Percentiles rank a stretch among this genome's conserved stretches.
phyloP scores from a whole-genome alignment of 2,888 invertebrate genomes.

The Cremastinae sp. region DNA sequence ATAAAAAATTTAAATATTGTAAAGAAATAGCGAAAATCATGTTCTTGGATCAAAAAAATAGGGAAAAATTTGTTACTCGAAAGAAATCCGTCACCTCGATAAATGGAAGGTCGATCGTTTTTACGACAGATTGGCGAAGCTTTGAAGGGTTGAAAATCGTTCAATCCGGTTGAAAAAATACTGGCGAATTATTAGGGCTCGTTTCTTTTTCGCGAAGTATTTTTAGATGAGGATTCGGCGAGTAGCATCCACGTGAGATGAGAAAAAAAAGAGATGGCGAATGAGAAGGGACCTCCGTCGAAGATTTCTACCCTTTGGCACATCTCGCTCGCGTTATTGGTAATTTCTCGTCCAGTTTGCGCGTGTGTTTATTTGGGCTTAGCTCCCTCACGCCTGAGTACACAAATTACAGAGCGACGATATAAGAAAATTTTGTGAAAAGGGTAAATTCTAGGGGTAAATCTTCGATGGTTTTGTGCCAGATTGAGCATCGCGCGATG shows the following conservation, averaged over 20 bases:
- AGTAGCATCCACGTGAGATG: neutral
- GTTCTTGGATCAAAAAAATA: too few relatives aligned
- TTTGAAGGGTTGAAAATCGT: constrained; percentile 21
- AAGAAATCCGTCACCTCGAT: too few relatives aligned
- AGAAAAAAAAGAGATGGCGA: constrained; percentile 14
- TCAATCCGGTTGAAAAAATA: constrained; percentile 4
- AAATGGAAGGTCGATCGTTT: constrained; percentile 5
- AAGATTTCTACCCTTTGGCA: constrained; percentile 27
- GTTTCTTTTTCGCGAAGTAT: constrained; percentile 31
- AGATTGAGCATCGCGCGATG: too few relatives aligned
- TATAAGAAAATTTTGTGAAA: constrained; percentile 49
- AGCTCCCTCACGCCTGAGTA: constrained; percentile 46
- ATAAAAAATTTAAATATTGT: too few relatives aligned
- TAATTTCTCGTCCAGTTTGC: constrained; percentile 8
- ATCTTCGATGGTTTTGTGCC: too few relatives aligned
- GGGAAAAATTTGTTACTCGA: too few relatives aligned
- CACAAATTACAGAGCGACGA: constrained; percentile 60
- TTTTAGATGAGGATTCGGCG: constrained; percentile 12
- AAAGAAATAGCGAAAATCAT: too few relatives aligned
- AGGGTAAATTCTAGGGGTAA: too few relatives aligned
- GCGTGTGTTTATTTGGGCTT: constrained; percentile 33
- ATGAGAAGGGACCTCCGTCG: neutral
- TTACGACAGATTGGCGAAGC: neutral
- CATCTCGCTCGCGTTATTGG: neutral
- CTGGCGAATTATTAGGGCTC: constrained; percentile 18